phyloP scores from a whole-genome alignment of 1,140 invertebrate species.

The Saccostrea echinata region DNA sequence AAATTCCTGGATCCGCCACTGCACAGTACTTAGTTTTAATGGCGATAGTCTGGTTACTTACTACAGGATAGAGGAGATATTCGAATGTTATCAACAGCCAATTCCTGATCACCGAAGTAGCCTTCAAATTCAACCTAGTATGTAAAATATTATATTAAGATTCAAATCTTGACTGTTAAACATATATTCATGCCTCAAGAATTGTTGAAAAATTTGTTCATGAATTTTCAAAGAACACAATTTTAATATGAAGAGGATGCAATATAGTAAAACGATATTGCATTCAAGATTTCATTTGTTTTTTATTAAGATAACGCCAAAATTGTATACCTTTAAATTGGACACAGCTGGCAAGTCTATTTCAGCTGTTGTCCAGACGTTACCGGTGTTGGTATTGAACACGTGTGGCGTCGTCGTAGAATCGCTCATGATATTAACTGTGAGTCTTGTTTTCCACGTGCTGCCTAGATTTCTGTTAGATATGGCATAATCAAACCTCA shows the following conservation, averaged over 20 bases:
- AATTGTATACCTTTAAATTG: background rate
- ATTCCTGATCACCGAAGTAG: background rate
- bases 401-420: background rate
- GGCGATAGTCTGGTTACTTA: background rate
- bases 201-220: too few species aligned
- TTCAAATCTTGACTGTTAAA: too few species aligned
- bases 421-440: background rate
- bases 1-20: too few species aligned
- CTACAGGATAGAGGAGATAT: background rate
- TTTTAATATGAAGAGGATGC: too few species aligned
- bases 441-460: background rate
- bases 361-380: background rate
- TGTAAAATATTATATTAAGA: background rate
- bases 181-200: too few species aligned
- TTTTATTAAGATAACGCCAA: too few species aligned
- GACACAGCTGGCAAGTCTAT: background rate
- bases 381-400: background rate
- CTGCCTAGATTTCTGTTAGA: background rate
- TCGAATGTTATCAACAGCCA: background rate
- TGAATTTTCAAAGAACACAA: too few species aligned
- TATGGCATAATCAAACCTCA: background rate
- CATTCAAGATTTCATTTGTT: too few species aligned
- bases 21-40: background rate
- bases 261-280: too few species aligned
- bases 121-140: background rate